Base-by-base conservation (phyloP, 1,140 invertebrate genomes). In the Cryptotermes secundus region DNA sequence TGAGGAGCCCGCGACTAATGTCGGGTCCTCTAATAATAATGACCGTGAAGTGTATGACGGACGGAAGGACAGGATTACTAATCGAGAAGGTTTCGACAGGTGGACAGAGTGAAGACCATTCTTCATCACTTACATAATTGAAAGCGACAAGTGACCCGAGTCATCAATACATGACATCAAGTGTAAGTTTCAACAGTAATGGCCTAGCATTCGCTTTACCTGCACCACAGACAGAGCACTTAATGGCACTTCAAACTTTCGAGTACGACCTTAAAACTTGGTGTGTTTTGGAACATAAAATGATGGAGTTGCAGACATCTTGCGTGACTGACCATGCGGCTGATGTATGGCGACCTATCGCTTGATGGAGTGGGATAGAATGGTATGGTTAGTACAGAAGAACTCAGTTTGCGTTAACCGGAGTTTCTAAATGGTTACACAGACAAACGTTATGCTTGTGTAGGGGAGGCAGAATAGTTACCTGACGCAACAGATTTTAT, bases 61-160 rank as follows among this genome's bases (percentile, higher is more conserved):
- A n/a, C 59, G 9, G 7, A 31, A 31, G 59, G 59, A 72, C n/a
- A 7, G 2, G 26, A 72, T 59, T 59, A 59, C 53, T 59, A 59
- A 59, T 72, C 59, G n/a, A 72, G 59, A 26, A n/a, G 59, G 59
- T 31, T 72, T 72, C 59, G 59, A 72, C 59, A 72, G 59, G 59
- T 72, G 1, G 59, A 7, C n/a, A 72, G 59, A 72, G 26, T 31
- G 59, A 72, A 26, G 59, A 31, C 26, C n/a, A 26, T 72, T 72
- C 59, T 72, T 72, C 59, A 49, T 49, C 45, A 49, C 45, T 49
- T 49, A 49, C 19, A 72, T 72, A 72, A 72, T 72, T 72, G 26
- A 72, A 31, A 31, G 59, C 59, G 59, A 72, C 26, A 72, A 72
- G 59, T 72, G 59, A 72, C 7, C 59, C 59, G 26, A 31, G 59